Evolutionary conservation across 2,888 invertebrate genomes (phyloP), one percentile per base, ranked within the genome.

Genomic region (Tridacna crocea): DNA sequence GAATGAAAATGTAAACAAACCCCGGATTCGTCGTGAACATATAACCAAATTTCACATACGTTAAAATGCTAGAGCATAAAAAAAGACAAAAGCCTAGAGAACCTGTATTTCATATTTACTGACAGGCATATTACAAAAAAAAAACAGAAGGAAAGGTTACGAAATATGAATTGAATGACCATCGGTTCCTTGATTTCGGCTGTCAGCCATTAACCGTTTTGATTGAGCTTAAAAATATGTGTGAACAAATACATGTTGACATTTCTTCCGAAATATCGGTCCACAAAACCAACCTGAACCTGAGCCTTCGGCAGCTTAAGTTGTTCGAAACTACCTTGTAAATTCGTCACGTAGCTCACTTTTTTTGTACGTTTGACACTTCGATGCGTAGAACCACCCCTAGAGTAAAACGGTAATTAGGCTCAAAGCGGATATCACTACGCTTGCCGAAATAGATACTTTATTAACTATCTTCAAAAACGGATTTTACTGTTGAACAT

Each of bases 351-450:
- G 8, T n/a, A 46, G 46, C 15, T 46, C 6, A 19, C 13, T 55
- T 19, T 27, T 60, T 26, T 46, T 55, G 22, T 46, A 75, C 36
- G 73, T 85, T 80, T 82, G 87, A 87, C 87, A 87, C 80, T 82
- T 84, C 75, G 48, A 77, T 90, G 87, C 89, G 90, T 87, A 91
- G 91, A 89, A 88, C 89, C 91, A 89, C 91, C 90, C 91, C 90
- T 89, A 80, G 68, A 79, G 81, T 85, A 73, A 70, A 85, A 83
- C 78, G 76, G 81, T 79, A 78, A 81, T 87, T 68, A 75, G 85
- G 75, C 60, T 55, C 15, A 81, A 24, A 78, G 85, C 84, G 87
- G 75, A 78, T 72, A n/a, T 65, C 24, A 84, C 66, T 82, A 83
- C 85, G 65, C 46, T 60, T 19, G 3, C 46, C 24, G 82, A 83